Conservation (phyloP, 1,140 invertebrate genomes). For the Tetramorium parvispinum region DNA sequence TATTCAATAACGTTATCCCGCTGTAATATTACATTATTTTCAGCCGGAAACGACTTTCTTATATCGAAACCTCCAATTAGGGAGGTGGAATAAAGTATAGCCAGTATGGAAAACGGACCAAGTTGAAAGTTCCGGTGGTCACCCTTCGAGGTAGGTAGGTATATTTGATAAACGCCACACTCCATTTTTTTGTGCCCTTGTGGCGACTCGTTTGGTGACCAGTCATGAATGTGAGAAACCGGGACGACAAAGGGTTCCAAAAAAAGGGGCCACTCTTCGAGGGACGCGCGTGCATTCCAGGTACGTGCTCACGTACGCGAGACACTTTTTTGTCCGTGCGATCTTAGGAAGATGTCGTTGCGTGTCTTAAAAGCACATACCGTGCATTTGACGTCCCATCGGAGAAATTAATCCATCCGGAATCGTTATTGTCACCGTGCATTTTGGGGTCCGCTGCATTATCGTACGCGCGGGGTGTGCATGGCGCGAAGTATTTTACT, state of each 20-base stretch:
- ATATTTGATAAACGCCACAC: constrained; percentile 70
- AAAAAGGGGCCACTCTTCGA: constrained; percentile 38
- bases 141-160: constrained; percentile 57
- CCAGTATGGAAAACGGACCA: constrained; percentile 48
- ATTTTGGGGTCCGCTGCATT: constrained; percentile 63
- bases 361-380: constrained; percentile 3
- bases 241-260: constrained; percentile 50
- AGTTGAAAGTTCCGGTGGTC: constrained; percentile 58
- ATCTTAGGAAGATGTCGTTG: constrained; percentile 26
- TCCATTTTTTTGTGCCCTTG: constrained; percentile 65
- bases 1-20: background rate
- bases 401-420: background rate
- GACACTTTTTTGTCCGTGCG: background rate
- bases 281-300: background rate
- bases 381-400: background rate
- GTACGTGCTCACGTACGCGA: background rate
- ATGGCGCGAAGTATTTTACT: constrained; percentile 42
- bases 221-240: constrained; percentile 68
- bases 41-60: constrained; percentile 17
- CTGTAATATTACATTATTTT: constrained; percentile 1
- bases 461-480: constrained; percentile 20
- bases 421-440: constrained; percentile 52
- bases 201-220: constrained; percentile 61
- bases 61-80: constrained; percentile 20
- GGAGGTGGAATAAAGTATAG: constrained; percentile 16